Evolutionary conservation across 2,888 invertebrate species (phyloP).

Genomic region (Brachypalpus laphriformis): DNA sequence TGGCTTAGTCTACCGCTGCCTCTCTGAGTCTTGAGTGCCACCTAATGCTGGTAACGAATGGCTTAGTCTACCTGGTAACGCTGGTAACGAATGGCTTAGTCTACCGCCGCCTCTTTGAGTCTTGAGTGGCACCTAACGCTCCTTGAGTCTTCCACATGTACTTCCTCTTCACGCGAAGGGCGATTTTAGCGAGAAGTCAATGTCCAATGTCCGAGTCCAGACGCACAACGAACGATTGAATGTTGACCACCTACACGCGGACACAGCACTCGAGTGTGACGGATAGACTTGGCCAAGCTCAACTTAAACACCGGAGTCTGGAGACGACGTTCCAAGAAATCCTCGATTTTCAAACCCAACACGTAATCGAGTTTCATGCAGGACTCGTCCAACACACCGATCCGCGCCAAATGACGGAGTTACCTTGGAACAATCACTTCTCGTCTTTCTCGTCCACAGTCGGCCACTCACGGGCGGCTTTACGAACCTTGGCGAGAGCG

Average conservation of each 20-base stretch:
- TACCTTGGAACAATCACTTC: slow-evolving; percentile 98
- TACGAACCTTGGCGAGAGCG: slow-evolving; percentile 98
- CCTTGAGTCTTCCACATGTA: slow-evolving; percentile 98
- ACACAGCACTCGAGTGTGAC: slow-evolving; percentile 99
- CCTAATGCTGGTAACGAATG: no score
- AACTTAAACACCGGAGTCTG: slow-evolving; percentile 99
- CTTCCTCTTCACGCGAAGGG: slow-evolving; percentile 99
- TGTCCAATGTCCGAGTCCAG: slow-evolving; percentile 99
- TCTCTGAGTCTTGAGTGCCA: no score
- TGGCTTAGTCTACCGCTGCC: no score
- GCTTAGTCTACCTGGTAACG: no score
- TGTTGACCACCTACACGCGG: slow-evolving; percentile 99
- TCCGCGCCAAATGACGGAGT: slow-evolving; percentile 97
- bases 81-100: no score
- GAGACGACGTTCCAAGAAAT: slow-evolving; percentile 99
- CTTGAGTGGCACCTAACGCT: no score
- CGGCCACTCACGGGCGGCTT: slow-evolving; percentile 99
- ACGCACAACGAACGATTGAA: slow-evolving; percentile 98
- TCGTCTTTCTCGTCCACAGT: slow-evolving; percentile 99
- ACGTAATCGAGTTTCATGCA: slow-evolving; percentile 99
- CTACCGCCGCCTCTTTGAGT: no score
- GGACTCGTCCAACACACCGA: slow-evolving; percentile 98
- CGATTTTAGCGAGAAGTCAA: slow-evolving; percentile 98
- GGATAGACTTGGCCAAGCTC: slow-evolving; percentile 99
- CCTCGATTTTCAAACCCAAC: slow-evolving; percentile 98